A percentile compares a stretch with the other conserved stretches of the same genome.
phyloP scores from a whole-genome alignment of 1,140 invertebrate genomes.

The Harpegnathos saltator region DNA sequence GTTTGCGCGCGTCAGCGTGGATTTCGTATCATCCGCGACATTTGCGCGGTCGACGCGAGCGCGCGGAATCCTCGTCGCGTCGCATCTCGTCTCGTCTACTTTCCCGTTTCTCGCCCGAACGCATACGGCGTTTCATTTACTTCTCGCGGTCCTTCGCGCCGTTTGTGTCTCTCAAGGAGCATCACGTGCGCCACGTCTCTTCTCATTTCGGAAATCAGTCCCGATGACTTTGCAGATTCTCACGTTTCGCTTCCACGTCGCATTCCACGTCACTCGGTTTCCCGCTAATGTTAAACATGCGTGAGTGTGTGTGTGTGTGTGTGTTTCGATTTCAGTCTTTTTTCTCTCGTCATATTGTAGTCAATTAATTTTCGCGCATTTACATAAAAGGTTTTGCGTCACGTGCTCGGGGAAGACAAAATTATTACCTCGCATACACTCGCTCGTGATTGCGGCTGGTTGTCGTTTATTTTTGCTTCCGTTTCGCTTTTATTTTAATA shows the following conservation, averaged over 20 bases:
- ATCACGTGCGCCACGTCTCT: not conserved
- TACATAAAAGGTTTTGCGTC: too few species aligned
- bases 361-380: too few species aligned
- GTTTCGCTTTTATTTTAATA: too few species aligned
- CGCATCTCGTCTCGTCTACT: conserved; percentile 15
- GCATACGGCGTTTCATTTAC: not conserved
- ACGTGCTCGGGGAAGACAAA: too few species aligned
- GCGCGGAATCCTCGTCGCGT: not conserved
- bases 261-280: not conserved
- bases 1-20: not conserved
- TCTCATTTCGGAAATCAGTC: not conserved
- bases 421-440: too few species aligned
- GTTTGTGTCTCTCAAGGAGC: not conserved
- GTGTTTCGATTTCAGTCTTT: too few species aligned
- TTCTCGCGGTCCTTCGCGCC: not conserved
- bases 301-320: too few species aligned
- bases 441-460: too few species aligned
- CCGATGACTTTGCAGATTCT: not conserved
- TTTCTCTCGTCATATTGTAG: too few species aligned
- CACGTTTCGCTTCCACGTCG: not conserved
- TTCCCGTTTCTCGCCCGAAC: not conserved
- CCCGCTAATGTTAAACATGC: too few species aligned
- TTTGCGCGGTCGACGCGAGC: not conserved
- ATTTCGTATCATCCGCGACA: not conserved
- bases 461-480: too few species aligned